Conservation (phyloP, 2,113 vertebrate species). For the Neodontobutis hainanensis region DNA sequence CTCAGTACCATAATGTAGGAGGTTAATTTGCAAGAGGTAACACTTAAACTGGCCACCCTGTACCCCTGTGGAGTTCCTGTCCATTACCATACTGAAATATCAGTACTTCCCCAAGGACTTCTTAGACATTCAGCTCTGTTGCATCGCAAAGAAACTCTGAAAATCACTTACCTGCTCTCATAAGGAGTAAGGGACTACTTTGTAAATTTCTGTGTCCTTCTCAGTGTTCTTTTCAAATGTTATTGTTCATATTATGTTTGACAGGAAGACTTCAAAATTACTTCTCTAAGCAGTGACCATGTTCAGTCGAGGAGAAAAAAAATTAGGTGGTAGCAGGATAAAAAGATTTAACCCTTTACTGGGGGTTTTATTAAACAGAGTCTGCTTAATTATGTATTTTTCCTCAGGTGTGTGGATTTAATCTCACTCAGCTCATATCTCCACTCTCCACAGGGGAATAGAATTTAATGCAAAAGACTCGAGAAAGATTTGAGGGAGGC, state of each 20-base stretch:
- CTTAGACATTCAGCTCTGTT: slow-evolving; percentile 48
- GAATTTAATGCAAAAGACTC: slow-evolving; percentile 39
- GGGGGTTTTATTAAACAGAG: slow-evolving; percentile 54
- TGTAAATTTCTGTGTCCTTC: slow-evolving; percentile 62
- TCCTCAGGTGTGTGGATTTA: slow-evolving; percentile 53
- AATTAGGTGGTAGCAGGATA: slow-evolving; percentile 14
- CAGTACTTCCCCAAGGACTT: slow-evolving; percentile 60
- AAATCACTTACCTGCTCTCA: slow-evolving; percentile 53
- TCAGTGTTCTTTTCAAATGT: slow-evolving; percentile 63
- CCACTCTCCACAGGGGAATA: slow-evolving; percentile 24
- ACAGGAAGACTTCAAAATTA: slow-evolving; percentile 47
- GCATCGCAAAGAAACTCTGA: slow-evolving; percentile 13
- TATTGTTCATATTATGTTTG: slow-evolving; percentile 68
- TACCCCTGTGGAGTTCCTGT: slow-evolving; percentile 32
- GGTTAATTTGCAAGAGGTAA: slow-evolving; percentile 64
- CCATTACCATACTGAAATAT: slow-evolving; percentile 68
- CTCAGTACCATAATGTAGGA: slow-evolving; percentile 42
- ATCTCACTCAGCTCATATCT: slow-evolving; percentile 51
- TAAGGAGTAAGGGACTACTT: slow-evolving; percentile 50
- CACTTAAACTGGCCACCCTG: slow-evolving; percentile 40
- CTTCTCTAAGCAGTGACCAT: slow-evolving; percentile 28
- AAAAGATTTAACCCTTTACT: slow-evolving; percentile 45
- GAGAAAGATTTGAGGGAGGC: slow-evolving; percentile 19
- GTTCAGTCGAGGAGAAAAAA: background rate
- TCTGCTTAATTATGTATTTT: slow-evolving; percentile 52